Base-by-base conservation (phyloP, 2,797 vertebrate genomes). In the Cichlasoma orientale region DNA sequence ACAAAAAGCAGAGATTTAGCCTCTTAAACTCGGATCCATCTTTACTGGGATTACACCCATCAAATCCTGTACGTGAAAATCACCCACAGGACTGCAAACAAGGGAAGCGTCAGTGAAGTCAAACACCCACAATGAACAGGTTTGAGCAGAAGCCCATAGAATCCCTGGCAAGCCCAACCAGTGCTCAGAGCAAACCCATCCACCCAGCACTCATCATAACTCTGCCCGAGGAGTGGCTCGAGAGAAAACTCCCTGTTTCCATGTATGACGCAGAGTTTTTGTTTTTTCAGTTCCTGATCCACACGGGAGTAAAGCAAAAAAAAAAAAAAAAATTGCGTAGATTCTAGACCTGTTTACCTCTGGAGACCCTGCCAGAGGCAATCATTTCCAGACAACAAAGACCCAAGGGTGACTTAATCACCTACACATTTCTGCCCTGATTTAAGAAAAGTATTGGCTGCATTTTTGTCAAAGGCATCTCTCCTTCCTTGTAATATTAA, bases 131-230 rank as follows among this genome's bases (percentile, higher is more conserved):
- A 18, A 2, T 27, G 38, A 63, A 63, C 38, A 63, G 44, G 38
- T 63, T 14, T 27, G 38, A 4, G 0, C 21, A 25, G 14, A 41
- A 5, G 36, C 36, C 13, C 59, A 63, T 1, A 63, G 21, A 21
- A 25, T 4, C 16, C 8, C 59, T 25, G 59, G 9, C 4, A 0
- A 12, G 2, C 36, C 21, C 36, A 18, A 25, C 36, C 13, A 25
- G 58, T 21, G 16, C 7, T n/a, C n/a, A n/a, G 58, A 7, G 33
- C 33, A 14, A 38, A 0, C n/a, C n/a, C n/a, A n/a, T n/a, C n/a
- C 0, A 23, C 12, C 8, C 23, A 21, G 1, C 1, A 25, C 21
- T 23, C 36, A 9, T 14, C 33, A 7, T 7, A 25, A 38, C 59
- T 63, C 36, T 25, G 18, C 0, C 21, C 11, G 25, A 41, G 0